Evolutionary conservation across 2,113 vertebrate genomes (phyloP).

Genomic region (Ctenomys sociabilis): DNA sequence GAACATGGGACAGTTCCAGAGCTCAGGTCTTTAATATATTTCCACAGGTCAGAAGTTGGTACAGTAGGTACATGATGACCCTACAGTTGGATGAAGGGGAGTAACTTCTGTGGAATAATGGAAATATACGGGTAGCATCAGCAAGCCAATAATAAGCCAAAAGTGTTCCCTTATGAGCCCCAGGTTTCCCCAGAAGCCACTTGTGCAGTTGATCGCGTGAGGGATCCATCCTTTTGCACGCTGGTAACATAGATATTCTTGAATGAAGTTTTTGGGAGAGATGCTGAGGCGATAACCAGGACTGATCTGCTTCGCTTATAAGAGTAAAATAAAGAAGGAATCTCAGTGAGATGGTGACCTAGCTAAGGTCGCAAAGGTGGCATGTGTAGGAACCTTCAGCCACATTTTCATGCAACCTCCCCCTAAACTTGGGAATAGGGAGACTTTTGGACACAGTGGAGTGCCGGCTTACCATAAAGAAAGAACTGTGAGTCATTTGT

Average conservation of each 20-base stretch:
- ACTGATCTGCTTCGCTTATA: not conserved
- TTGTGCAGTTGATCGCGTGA: not conserved
- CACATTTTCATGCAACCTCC: not conserved
- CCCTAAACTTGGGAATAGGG: not conserved
- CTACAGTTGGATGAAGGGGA: not conserved
- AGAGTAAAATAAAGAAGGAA: not conserved
- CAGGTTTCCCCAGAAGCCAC: not conserved
- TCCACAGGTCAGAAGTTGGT: not conserved
- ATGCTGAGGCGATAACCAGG: not conserved
- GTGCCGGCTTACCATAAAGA: not conserved
- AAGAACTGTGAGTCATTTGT: not conserved
- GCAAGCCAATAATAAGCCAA: not conserved
- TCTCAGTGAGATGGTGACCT: not conserved
- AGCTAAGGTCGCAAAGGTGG: not conserved
- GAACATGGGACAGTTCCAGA: not conserved
- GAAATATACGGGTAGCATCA: not conserved
- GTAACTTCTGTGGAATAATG: not conserved
- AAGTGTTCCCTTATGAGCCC: not conserved
- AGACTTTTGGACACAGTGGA: not conserved
- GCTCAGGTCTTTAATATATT: not conserved
- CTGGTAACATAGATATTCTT: not conserved
- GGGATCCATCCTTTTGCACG: not conserved
- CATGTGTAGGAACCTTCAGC: not conserved
- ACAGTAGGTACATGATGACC: not conserved
- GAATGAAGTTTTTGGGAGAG: constrained; percentile 11